Evolutionary conservation across 2,888 invertebrate species (phyloP), one percentile per base, ranked within the genome.

Genomic region (Scaptomyza cyrtandrae): DNA sequence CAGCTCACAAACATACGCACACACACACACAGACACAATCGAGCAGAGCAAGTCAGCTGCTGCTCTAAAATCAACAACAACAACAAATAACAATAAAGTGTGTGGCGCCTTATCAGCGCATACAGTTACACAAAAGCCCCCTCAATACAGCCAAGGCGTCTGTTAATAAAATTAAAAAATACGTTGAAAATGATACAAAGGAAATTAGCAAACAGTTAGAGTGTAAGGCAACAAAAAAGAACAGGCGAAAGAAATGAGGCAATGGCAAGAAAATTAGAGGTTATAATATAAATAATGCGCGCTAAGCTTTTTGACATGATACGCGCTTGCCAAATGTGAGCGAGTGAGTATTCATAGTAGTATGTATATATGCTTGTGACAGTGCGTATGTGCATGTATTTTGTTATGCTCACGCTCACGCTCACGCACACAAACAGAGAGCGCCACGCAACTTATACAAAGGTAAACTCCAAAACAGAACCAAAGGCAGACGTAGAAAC

Each of bases 281-380:
- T 84, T 88, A 83, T 88, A 83, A 74, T 74, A 75, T 78, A 75
- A 75, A 74, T 75, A 75, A 88, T 82, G 78, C 83, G 75, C 86
- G 84, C 78, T 86, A 88, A 83, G 87, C 87, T 84, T 83, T 80
- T 80, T 71, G 76, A 69, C 80, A 88, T 88, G 87, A 83, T 77
- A 83, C 50, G 83, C 62, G 77, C 57, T 49, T 35, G 71, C 61
- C 70, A 29, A 52, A 58, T 46, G 58, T 46, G 58, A 68, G 60
- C 58, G 43, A 19, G 19, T 67, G 46, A 78, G 67, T 73, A 72
- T 61, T 29, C 19, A 31, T 24, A 67, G 9, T 31, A 4, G 16
- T 46, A 61, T 50, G 54, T 43, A 61, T 50, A 50, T 43, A 35
- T 37, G 27, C 31, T 37, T 53, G 41, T 59, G 16, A 49, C 45